A percentile compares a stretch with the other conserved stretches of the same genome.
phyloP scores from a whole-genome alignment of 2,797 vertebrate species.

The Lagocephalus sceleratus region DNA sequence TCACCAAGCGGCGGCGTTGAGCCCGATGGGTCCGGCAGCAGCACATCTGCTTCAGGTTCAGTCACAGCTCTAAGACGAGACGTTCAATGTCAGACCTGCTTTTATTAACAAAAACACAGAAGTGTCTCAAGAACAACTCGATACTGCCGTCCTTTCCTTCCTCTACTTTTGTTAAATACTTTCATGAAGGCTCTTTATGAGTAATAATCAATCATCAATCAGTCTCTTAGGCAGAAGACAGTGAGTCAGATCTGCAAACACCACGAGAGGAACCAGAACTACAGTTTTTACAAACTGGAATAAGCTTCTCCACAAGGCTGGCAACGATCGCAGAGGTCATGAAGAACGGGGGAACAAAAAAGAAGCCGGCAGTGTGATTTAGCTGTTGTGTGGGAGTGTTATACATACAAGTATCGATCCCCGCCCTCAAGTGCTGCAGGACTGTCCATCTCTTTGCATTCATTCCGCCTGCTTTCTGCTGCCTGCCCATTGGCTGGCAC shows the following conservation, averaged over 20 bases:
- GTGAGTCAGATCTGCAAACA: conserved; percentile 3
- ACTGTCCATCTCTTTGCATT: conserved; percentile 40
- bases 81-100: too few relatives aligned
- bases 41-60: too few relatives aligned
- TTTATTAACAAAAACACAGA: neutral
- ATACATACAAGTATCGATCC: conserved; percentile 54
- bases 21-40: too few relatives aligned
- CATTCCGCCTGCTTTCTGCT: conserved; percentile 32
- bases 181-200: too few relatives aligned
- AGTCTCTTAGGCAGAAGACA: neutral
- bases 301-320: conserved; percentile 24
- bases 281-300: conserved; percentile 18
- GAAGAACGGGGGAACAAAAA: conserved; percentile 21
- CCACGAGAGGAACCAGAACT: conserved; percentile 10
- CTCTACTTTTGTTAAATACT: neutral
- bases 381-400: conserved; percentile 60
- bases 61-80: too few relatives aligned
- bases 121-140: too few relatives aligned
- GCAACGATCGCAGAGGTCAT: conserved; percentile 48
- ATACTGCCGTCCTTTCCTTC: too few relatives aligned
- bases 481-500: conserved; percentile 48
- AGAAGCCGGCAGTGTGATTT: conserved; percentile 46
- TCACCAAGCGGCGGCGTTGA: too few relatives aligned
- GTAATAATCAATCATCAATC: too few relatives aligned
- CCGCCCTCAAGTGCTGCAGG: conserved; percentile 47